Evolutionary conservation across 2,113 vertebrate species (phyloP), one percentile per base, ranked within the genome.

Genomic region (Bufo gargarizans): DNA sequence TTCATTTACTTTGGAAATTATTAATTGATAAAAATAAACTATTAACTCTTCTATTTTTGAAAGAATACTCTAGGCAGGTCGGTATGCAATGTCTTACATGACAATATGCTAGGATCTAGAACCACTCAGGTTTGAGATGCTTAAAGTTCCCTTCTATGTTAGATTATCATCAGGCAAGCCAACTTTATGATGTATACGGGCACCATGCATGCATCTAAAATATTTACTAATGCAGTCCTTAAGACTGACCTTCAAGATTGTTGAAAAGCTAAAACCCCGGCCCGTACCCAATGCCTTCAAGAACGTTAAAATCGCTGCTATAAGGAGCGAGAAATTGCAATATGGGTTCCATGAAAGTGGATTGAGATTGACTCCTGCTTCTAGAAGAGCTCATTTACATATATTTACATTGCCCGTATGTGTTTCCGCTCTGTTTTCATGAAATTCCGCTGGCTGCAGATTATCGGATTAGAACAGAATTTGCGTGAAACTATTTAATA

Each of bases 311-410:
- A 33, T 56, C 13, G 14, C 53, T 6, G 77, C 53, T 53, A 19
- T 69, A 47, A 69, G 61, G 63, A 65, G 61, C 63, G 11, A n/a
- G 47, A 83, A 83, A 83, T 83, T 50, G 63, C 81, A 53, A 22
- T 33, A 69, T 6, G 61, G 47, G n/a, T 22, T 67, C 63, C n/a
- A 67, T 53, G 61, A 53, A 67, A 67, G 45, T 22, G 61, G 61
- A 69, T 67, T n/a, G 61, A 83, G 61, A 67, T 83, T 83, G 81
- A 83, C 61, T 61, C 6, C 63, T 53, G 81, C 81, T 83, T 69
- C 8, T 67, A 83, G 81, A 67, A 53, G 81, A 67, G 49, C 11
- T 22, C 6, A 83, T 83, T 83, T 83, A 47, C 81, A 83, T 53
- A 69, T 8, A 83, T 83, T 83, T 83, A 83, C 81, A 83, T 83